These are phyloP conservation scores for Nineta flava DNA, from an alignment of 2,888 invertebrate species.

Conservation along the genomic window DNA sequence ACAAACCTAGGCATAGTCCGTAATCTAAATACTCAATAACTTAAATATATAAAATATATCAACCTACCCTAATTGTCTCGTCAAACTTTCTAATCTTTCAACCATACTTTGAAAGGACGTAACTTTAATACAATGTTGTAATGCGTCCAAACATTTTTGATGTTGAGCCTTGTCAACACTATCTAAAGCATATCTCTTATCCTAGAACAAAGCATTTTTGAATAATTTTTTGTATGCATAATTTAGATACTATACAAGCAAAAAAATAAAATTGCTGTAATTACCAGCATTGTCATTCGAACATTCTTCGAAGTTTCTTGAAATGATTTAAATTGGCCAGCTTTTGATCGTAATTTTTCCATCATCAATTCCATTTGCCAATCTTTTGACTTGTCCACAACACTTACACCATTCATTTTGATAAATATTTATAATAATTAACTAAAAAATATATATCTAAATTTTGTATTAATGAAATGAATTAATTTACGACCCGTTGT, in stretches of 20 bases:
- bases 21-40: no score
- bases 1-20: no score
- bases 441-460: not conserved
- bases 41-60: no score
- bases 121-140: slow-evolving; percentile 89
- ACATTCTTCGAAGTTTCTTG: slow-evolving; percentile 77
- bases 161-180: slow-evolving; percentile 69
- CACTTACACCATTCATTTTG: slow-evolving; percentile 13
- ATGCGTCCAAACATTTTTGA: slow-evolving; percentile 78
- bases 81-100: slow-evolving; percentile 79
- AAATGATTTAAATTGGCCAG: slow-evolving; percentile 64
- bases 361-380: slow-evolving; percentile 77
- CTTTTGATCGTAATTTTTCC: slow-evolving; percentile 79
- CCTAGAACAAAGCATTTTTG: slow-evolving; percentile 35
- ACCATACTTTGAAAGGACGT: slow-evolving; percentile 82
- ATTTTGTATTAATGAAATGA: no score
- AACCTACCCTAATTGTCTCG: slow-evolving; percentile 65
- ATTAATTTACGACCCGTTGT: no score
- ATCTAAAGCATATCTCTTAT: slow-evolving; percentile 78
- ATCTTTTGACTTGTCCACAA: slow-evolving; percentile 44
- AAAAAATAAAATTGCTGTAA: slow-evolving; percentile 15
- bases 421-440: not conserved
- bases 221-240: not conserved
- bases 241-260: not conserved
- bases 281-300: slow-evolving; percentile 69